phyloP scores from a whole-genome alignment of 2,888 invertebrate species.

The Poecilus cupreus region DNA sequence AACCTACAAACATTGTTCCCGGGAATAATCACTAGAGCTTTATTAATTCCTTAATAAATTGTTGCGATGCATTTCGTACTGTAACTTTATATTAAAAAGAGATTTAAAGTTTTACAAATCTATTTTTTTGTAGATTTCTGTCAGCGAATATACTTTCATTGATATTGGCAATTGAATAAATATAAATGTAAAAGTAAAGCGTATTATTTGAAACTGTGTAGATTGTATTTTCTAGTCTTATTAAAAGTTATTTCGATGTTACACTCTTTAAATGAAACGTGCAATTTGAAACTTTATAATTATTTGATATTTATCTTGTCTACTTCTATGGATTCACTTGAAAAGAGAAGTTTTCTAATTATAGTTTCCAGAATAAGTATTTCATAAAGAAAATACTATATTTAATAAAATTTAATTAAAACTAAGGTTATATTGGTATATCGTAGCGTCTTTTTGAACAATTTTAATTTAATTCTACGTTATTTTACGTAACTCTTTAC shows the following conservation, averaged over 20 bases:
- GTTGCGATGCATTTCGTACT: no score
- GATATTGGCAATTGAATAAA: no score
- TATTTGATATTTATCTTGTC: constrained; percentile 34
- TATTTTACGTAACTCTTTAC: not conserved
- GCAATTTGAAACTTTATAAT: constrained; percentile 35
- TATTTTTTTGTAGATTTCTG: no score
- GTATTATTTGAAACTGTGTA: no score
- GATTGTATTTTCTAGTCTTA: no score
- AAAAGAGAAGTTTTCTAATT: constrained; percentile 32
- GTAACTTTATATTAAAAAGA: no score
- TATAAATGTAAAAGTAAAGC: no score
- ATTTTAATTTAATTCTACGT: not conserved
- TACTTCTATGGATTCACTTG: not conserved
- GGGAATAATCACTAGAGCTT: no score
- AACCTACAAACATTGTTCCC: no score
- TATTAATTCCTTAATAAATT: no score
- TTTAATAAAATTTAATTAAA: not conserved
- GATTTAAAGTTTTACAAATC: no score
- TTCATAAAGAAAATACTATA: constrained; percentile 1
- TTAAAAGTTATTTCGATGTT: not conserved
- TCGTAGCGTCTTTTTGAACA: not conserved
- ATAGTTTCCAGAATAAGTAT: not conserved
- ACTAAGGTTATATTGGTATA: not conserved
- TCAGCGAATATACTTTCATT: no score
- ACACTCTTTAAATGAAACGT: not conserved